Percentiles rank a stretch among this genome's conserved stretches.
Conservation (phyloP, 2,797 vertebrate species). For the Aphelocoma californica region DNA sequence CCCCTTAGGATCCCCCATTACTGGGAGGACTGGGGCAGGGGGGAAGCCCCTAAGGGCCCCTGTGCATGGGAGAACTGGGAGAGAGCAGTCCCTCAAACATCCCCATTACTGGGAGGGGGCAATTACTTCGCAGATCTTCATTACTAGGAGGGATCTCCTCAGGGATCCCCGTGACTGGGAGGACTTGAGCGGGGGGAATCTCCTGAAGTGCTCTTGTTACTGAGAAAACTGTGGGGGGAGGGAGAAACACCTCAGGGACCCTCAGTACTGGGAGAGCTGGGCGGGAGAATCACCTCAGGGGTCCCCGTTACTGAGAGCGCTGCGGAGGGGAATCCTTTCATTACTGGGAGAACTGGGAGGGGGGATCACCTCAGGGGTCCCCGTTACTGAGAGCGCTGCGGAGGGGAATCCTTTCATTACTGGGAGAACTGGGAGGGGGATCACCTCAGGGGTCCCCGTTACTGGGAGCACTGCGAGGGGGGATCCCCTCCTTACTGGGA, state of each 20-base stretch:
- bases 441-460: too few relatives aligned
- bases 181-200: background rate
- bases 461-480: too few relatives aligned
- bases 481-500: too few relatives aligned
- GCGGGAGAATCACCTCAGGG: too few relatives aligned
- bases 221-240: background rate
- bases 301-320: accelerated
- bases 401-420: too few relatives aligned
- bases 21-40: background rate
- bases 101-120: background rate
- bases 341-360: background rate
- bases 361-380: too few relatives aligned
- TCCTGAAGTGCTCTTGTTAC: too few relatives aligned
- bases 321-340: too few relatives aligned
- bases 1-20: background rate
- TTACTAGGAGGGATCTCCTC: too few relatives aligned
- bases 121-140: background rate
- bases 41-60: too few relatives aligned
- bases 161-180: background rate
- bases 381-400: too few relatives aligned
- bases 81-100: background rate
- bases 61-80: background rate
- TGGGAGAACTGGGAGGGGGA: too few relatives aligned
- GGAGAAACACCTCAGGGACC: background rate
- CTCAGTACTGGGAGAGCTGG: background rate